phyloP scores from a whole-genome alignment of 1,140 invertebrate genomes.

The Matsumurasca onukii region DNA sequence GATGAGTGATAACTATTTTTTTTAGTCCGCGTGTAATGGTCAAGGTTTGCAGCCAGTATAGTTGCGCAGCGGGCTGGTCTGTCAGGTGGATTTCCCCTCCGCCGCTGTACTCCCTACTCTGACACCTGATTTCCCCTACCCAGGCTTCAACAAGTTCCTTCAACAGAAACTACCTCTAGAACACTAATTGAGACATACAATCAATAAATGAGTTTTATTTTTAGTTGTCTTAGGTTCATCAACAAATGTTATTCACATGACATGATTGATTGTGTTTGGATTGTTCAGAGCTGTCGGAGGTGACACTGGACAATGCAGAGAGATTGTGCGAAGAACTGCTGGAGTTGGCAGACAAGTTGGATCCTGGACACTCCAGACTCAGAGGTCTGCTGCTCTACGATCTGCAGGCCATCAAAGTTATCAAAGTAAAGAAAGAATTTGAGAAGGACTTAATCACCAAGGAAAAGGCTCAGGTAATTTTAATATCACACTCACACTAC shows the following conservation, averaged over 20 bases:
- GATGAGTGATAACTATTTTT: background rate
- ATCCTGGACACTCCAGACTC: conserved; percentile 61
- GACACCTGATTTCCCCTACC: too few species aligned
- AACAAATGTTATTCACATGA: background rate
- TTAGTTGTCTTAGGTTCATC: background rate
- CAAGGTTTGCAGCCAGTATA: too few species aligned
- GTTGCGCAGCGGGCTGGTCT: background rate
- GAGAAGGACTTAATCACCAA: conserved; percentile 54
- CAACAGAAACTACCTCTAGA: background rate
- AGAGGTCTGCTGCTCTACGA: conserved; percentile 63
- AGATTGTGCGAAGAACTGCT: conserved; percentile 64
- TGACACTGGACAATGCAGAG: conserved; percentile 59
- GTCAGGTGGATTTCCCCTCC: too few species aligned
- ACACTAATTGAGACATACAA: too few species aligned
- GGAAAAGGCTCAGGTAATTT: conserved; percentile 51
- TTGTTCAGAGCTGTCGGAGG: conserved; percentile 57
- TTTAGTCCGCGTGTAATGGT: background rate
- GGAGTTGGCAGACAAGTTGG: conserved; percentile 59
- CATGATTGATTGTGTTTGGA: too few species aligned
- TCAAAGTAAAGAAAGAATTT: conserved; percentile 55
- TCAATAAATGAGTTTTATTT: background rate
- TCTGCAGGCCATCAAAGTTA: conserved; percentile 58
- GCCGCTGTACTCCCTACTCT: too few species aligned
- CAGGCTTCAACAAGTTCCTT: too few species aligned
- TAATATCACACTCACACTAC: conserved; percentile 33